Conservation (phyloP, 1,140 invertebrate species). For the Hesperophylax magnus region DNA sequence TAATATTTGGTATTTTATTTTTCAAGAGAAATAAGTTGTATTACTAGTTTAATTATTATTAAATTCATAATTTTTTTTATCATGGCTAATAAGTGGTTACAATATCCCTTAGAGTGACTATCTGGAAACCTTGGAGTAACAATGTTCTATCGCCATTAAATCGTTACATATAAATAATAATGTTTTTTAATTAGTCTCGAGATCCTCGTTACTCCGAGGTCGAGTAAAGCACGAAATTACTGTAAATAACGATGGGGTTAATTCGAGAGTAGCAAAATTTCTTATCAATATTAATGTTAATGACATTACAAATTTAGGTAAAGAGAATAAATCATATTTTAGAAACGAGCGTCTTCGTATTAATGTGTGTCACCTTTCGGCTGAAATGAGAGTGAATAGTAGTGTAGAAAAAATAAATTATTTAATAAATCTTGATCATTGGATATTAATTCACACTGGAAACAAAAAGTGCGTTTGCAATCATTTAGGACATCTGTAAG, state of each 20-base stretch:
- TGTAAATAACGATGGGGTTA: conserved; percentile 52
- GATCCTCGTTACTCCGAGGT: conserved; percentile 14
- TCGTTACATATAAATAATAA: background rate
- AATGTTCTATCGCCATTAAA: conserved; percentile 17
- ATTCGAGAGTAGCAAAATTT: conserved; percentile 56
- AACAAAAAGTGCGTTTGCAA: conserved; percentile 30
- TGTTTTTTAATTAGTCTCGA: background rate
- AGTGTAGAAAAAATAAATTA: conserved; percentile 53
- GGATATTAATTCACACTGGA: conserved; percentile 7
- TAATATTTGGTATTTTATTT: conserved; percentile 38
- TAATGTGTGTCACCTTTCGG: conserved; percentile 34
- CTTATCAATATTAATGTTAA: conserved; percentile 55
- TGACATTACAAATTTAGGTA: conserved; percentile 55
- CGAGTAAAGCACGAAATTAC: conserved; percentile 16
- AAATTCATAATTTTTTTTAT: conserved; percentile 6
- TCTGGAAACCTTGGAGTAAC: conserved; percentile 20
- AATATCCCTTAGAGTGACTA: conserved; percentile 7
- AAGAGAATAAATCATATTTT: conserved; percentile 50
- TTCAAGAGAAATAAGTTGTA: conserved; percentile 52
- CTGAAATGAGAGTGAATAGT: conserved; percentile 23
- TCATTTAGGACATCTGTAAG: background rate
- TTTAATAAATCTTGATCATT: conserved; percentile 1
- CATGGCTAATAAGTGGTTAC: background rate
- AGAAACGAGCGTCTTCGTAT: conserved; percentile 44
- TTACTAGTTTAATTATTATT: conserved; percentile 51